Evolutionary conservation across 2,113 vertebrate species (phyloP).

Genomic region (Neotragus pygmaeus): DNA sequence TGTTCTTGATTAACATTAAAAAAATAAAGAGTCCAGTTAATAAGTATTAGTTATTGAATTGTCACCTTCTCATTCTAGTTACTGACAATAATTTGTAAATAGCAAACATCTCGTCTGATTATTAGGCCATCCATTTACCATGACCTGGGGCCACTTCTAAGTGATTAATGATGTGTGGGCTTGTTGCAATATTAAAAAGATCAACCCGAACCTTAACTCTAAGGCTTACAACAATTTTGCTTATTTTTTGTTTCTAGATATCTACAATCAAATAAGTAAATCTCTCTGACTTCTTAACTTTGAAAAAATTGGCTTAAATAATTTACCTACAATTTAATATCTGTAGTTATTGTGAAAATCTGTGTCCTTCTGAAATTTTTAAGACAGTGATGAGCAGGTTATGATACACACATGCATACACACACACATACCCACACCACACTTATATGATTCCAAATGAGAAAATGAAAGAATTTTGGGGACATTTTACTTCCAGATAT

Average conservation of each 20-base stretch:
- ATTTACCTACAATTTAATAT: neutral
- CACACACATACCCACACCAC: neutral
- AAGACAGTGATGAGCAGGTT: neutral
- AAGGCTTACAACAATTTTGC: slow-evolving; percentile 25
- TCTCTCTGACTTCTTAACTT: neutral
- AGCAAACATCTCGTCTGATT: slow-evolving; percentile 60
- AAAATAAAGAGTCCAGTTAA: slow-evolving; percentile 38
- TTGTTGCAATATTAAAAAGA: slow-evolving; percentile 67
- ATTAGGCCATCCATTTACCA: slow-evolving; percentile 63
- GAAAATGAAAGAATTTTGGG: neutral
- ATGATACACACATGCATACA: neutral
- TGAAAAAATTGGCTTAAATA: neutral
- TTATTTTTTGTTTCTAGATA: slow-evolving; percentile 18
- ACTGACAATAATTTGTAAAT: slow-evolving; percentile 68
- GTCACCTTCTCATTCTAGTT: slow-evolving; percentile 55
- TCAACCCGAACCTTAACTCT: slow-evolving; percentile 57
- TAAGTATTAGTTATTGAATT: slow-evolving; percentile 60
- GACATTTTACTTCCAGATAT: neutral
- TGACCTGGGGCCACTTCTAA: slow-evolving; percentile 55
- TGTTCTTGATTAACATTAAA: slow-evolving; percentile 47
- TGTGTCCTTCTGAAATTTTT: slow-evolving; percentile 12
- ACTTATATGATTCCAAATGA: neutral
- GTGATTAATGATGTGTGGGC: slow-evolving; percentile 66
- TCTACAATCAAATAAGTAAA: slow-evolving; percentile 11
- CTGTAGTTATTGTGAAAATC: neutral